Evolutionary conservation across 2,888 invertebrate species (phyloP), one percentile per base, ranked within the genome.

Genomic region (Osedax fenrisi): DNA sequence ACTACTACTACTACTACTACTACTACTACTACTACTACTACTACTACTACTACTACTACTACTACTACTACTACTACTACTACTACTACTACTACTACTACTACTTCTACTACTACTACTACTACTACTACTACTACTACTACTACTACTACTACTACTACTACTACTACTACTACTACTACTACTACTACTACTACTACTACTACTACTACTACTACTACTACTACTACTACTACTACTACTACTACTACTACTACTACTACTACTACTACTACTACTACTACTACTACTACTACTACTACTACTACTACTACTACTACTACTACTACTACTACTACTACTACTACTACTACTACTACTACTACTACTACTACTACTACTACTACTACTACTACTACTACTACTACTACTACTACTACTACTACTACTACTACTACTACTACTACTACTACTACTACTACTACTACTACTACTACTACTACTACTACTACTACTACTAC

Each of bases 1-100:
- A 1, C 67, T 67, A 67, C 67, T 67, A 67, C 67, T 67, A 67
- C 67, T 21, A 67, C 17, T n/a, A 67, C 67, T 5, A 67, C 67
- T n/a, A 67, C 67, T n/a, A 67, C 67, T n/a, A 67, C 67, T 13
- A 67, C 67, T 0, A 67, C 67, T 67, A 67, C 67, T 67, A 67
- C 67, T 67, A 67, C 67, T 67, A 67, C 67, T 67, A 67, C 67
- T 67, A 67, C 67, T 21, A 67, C 67, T 67, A 67, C 67, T 67
- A 67, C 67, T 67, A 67, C 67, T 67, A 67, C 67, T 67, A 67
- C 67, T 67, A 67, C 67, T 67, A 67, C 67, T 67, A 67, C 67
- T 67, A 67, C 67, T 67, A 67, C 67, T 21, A 67, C 67, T 67
- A 67, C 67, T 67, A 67, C 67, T 1, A 67, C 67, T 1, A 67